A percentile compares a stretch with the other conserved stretches of the same genome.
Conservation (phyloP, 2,888 invertebrate genomes). For the Parnassius glacialis region DNA sequence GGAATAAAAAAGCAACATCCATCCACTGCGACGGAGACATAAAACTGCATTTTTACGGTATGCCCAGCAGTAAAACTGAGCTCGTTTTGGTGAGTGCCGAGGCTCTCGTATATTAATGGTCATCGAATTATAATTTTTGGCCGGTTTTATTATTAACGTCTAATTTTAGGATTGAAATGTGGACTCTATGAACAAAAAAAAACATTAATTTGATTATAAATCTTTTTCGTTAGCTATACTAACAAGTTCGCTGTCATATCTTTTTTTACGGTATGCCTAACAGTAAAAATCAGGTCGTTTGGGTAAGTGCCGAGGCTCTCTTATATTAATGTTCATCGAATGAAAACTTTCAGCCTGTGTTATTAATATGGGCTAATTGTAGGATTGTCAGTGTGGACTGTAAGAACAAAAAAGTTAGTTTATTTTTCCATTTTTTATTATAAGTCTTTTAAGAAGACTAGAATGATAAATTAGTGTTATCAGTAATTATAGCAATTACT, state of each 20-base stretch:
- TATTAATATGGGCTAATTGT: too few relatives aligned
- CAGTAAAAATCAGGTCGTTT: conserved; percentile 47
- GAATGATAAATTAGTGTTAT: too few relatives aligned
- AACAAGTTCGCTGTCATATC: too few relatives aligned
- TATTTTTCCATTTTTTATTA: too few relatives aligned
- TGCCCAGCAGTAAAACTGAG: conserved; percentile 44
- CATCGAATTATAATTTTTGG: conserved; percentile 17
- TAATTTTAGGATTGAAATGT: background rate
- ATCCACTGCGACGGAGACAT: conserved; percentile 45
- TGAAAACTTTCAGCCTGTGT: conserved; percentile 6
- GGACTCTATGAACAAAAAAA: too few relatives aligned
- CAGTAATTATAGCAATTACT: too few relatives aligned
- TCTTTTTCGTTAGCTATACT: too few relatives aligned
- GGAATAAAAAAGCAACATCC: conserved; percentile 53
- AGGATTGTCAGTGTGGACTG: too few relatives aligned
- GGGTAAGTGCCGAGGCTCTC: conserved; percentile 39
- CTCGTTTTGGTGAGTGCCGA: conserved; percentile 45
- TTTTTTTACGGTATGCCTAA: conserved; percentile 47
- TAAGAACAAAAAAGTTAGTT: too few relatives aligned
- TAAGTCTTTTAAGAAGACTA: too few relatives aligned
- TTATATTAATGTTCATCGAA: conserved; percentile 32
- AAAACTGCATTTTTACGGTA: conserved; percentile 61
- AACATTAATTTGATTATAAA: too few relatives aligned
- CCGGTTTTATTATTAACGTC: conserved; percentile 4
- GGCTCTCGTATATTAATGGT: conserved; percentile 35